Conservation (phyloP, 1,140 invertebrate genomes). For the Heliconius eleuchia region DNA sequence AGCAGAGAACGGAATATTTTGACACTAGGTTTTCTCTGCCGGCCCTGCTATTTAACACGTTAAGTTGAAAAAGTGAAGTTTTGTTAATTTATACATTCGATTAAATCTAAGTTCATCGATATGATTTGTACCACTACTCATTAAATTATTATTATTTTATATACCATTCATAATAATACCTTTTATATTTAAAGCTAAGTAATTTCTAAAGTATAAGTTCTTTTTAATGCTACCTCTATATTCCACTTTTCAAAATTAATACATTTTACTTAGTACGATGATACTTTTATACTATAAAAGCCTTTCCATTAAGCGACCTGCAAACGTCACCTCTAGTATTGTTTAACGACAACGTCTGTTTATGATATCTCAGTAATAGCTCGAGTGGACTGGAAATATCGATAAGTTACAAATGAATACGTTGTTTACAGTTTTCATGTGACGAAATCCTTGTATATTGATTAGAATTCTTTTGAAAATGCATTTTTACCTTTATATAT, state of each 20-base stretch:
- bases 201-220: not conserved
- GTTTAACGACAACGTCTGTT: constrained; percentile 3
- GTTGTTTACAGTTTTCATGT: not conserved
- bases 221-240: not conserved
- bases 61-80: not conserved
- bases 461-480: too few species aligned
- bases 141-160: too few species aligned
- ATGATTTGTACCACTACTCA: too few species aligned
- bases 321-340: not conserved
- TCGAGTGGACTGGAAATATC: not conserved
- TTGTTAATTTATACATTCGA: not conserved
- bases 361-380: not conserved
- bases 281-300: not conserved
- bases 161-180: too few species aligned
- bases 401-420: not conserved
- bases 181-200: not conserved
- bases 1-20: too few species aligned
- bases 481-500: too few species aligned
- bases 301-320: constrained; percentile 1
- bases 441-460: too few species aligned
- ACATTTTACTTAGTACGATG: not conserved
- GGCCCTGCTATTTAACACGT: not conserved
- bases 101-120: not conserved
- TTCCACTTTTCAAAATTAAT: not conserved
- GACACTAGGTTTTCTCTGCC: too few species aligned